Evolutionary conservation across 2,888 invertebrate species (phyloP), one percentile per base, ranked within the genome.

Genomic region (Drosophila prolongata): DNA sequence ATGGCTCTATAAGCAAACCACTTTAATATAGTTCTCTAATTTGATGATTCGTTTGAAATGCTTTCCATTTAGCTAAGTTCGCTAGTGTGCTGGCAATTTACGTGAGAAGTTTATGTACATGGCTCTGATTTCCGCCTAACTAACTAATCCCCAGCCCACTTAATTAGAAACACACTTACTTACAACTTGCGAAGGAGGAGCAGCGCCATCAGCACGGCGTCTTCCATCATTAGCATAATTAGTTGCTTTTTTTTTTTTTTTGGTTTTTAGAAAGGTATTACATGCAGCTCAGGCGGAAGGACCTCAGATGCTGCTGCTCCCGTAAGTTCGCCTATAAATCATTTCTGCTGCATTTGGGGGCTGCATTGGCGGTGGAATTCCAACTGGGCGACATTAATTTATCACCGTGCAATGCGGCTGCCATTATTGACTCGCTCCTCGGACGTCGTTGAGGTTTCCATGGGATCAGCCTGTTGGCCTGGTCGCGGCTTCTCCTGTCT

Each of bases 341-440:
- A 86, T 86, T 82, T 54, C 65, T 69, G 43, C 76, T 87, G 76
- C 66, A 75, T 84, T 79, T 74, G 56, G 60, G 57, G 54, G 54
- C 73, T 70, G 79, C 89, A 77, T 58, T 77, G 78, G 78, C 77
- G 84, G 89, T 84, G 90, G 87, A 80, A 56, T 77, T 83, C 87
- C 76, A 78, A 72, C 75, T 57, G 67, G 62, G 59, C 74, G 59
- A 78, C 70, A 72, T 87, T 87, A 79, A 87, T 87, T 87, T 90
- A 87, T 87, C 86, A 87, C 86, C 86, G 86, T 67, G 73, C 78
- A 87, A 62, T 70, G 64, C 55, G 65, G 57, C 81, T 70, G 64
- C 87, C 84, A 67, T 61, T 81, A 82, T 90, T 90, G 88, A 82
- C 90, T 74, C 76, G 49, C 16, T 49, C 49, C 49, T 34, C 49